These are phyloP conservation scores for Actenoides hombroni DNA, from an alignment of 2,113 vertebrate genomes.

Conservation along the genomic window DNA sequence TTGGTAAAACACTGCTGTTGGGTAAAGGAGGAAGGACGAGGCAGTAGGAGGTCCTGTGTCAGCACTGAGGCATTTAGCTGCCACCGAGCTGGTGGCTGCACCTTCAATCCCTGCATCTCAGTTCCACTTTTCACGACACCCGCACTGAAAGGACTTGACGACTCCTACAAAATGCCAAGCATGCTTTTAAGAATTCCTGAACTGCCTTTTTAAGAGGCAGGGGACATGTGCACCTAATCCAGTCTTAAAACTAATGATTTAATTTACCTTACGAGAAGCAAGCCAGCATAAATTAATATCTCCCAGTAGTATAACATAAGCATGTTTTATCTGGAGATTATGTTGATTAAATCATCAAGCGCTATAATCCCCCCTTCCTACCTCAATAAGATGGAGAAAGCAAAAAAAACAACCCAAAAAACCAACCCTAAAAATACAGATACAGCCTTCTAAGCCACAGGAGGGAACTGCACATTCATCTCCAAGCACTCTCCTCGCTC, in stretches of 20 bases:
- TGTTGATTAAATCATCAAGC: slow-evolving; percentile 77
- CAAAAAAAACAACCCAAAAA: not conserved
- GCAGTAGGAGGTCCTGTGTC: fast-evolving
- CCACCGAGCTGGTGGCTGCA: fast-evolving
- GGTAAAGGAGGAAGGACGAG: not conserved
- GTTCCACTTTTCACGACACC: not conserved
- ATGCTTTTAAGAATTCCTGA: not conserved
- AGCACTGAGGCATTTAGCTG: fast-evolving
- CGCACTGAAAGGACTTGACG: not conserved
- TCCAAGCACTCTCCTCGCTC: not conserved
- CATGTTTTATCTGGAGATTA: slow-evolving; percentile 74
- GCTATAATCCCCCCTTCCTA: slow-evolving; percentile 53
- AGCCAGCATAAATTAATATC: slow-evolving; percentile 72
- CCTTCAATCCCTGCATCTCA: fast-evolving
- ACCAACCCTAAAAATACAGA: slow-evolving; percentile 12
- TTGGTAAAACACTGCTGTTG: not conserved
- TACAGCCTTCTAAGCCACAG: not conserved
- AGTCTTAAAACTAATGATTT: slow-evolving; percentile 59
- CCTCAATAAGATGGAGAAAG: not conserved
- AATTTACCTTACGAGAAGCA: slow-evolving; percentile 56
- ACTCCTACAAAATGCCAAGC: not conserved
- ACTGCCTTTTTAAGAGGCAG: not conserved
- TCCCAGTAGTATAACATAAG: slow-evolving; percentile 60
- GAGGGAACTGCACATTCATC: not conserved
- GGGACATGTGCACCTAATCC: not conserved